A percentile compares a stretch with the other conserved stretches of the same genome.
Evolutionary conservation across 1,140 invertebrate genomes (phyloP).

Genomic region (Aphelenchoides fujianensis): DNA sequence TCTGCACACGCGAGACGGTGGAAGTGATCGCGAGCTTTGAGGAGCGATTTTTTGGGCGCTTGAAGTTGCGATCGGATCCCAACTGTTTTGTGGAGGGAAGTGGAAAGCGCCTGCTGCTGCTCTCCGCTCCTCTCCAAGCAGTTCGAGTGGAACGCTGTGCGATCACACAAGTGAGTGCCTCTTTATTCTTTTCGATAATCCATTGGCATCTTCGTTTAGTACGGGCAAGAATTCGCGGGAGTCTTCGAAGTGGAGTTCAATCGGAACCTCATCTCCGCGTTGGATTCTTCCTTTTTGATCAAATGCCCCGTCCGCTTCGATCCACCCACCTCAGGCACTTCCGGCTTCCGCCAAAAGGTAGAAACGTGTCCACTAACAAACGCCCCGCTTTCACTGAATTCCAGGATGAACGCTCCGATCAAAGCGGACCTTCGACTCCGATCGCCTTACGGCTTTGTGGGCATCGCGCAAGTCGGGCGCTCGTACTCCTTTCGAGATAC

Average conservation of each 20-base stretch:
- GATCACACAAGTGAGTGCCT: neutral
- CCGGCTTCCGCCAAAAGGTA: neutral
- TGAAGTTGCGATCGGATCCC: neutral
- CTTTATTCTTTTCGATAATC: neutral
- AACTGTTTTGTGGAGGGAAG: constrained; percentile 2
- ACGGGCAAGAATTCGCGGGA: neutral
- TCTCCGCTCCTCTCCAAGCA: neutral
- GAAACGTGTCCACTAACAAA: neutral
- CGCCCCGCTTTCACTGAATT: neutral
- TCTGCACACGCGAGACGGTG: neutral
- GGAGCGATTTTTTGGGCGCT: neutral
- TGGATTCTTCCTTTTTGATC: neutral
- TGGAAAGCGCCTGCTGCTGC: neutral
- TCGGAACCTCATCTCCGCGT: neutral
- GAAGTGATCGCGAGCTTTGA: neutral
- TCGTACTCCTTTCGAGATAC: neutral
- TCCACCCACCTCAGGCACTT: neutral
- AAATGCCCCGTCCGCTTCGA: neutral
- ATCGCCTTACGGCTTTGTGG: neutral
- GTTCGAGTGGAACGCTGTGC: neutral
- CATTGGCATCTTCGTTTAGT: neutral
- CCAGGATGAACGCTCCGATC: neutral
- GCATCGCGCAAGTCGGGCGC: neutral
- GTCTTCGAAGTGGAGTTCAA: neutral
- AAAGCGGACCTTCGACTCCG: neutral